A percentile compares a stretch with the other conserved stretches of the same genome.
Evolutionary conservation across 2,113 vertebrate genomes (phyloP).

Genomic region (Stomatorhinus ivindoensis): DNA sequence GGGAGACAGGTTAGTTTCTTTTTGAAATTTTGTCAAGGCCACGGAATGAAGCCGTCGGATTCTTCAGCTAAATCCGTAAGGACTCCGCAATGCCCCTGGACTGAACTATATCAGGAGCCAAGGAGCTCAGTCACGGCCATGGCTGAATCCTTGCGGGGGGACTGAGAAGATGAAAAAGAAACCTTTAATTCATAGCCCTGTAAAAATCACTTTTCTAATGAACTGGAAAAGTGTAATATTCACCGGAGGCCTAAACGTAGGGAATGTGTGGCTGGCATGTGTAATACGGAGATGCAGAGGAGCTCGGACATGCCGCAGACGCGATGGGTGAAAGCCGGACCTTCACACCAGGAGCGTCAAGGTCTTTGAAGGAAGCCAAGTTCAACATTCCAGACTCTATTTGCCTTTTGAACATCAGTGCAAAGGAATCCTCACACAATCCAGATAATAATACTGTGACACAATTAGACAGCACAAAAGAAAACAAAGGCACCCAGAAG

Average conservation of each 20-base stretch:
- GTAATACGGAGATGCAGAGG: too few species aligned
- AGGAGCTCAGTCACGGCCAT: neutral
- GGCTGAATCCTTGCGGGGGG: neutral
- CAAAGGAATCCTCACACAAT: neutral
- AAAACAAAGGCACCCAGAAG: neutral
- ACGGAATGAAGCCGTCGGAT: constrained; percentile 8
- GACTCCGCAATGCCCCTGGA: neutral
- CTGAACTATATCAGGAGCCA: neutral
- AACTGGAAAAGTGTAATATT: constrained; percentile 53
- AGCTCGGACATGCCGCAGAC: neutral
- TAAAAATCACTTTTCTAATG: constrained; percentile 51
- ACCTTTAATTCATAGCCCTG: constrained; percentile 48
- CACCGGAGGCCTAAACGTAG: constrained; percentile 34
- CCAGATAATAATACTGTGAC: neutral
- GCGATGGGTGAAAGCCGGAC: neutral
- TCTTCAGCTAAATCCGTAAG: neutral
- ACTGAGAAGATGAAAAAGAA: neutral
- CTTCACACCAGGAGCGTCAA: neutral
- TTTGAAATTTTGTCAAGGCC: neutral
- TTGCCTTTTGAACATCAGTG: neutral
- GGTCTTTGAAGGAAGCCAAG: neutral
- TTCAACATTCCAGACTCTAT: neutral
- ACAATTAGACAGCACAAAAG: neutral
- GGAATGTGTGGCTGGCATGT: constrained; percentile 28
- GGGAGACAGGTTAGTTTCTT: neutral